These are phyloP conservation scores for Chromis chromis DNA, from an alignment of 2,797 vertebrate genomes.

Conservation along the genomic window DNA sequence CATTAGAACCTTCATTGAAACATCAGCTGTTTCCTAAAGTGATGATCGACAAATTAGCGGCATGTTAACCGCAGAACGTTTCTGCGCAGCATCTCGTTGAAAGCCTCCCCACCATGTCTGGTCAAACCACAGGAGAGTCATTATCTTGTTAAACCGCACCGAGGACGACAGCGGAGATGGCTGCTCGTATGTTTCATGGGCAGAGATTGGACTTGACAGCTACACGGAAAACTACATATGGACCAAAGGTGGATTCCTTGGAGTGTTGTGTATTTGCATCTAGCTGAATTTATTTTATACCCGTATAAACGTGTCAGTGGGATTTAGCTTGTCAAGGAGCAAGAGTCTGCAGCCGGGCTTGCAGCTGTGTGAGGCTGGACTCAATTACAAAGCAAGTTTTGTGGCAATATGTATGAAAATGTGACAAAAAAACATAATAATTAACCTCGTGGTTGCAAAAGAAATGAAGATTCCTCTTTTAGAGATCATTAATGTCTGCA, in stretches of 20 bases:
- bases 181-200: background rate
- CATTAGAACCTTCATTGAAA: background rate
- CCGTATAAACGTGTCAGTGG: background rate
- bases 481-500: background rate
- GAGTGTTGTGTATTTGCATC: slow-evolving; percentile 7
- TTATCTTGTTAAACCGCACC: slow-evolving; percentile 29
- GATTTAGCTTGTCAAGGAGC: background rate
- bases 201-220: slow-evolving; percentile 28
- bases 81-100: slow-evolving; percentile 5
- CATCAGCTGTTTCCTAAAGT: slow-evolving; percentile 22
- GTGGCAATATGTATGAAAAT: background rate
- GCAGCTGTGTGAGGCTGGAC: background rate
- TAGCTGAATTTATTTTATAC: background rate
- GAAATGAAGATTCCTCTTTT: background rate
- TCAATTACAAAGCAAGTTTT: background rate
- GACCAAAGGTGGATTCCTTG: background rate
- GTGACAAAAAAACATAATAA: background rate
- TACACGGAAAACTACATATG: slow-evolving; percentile 21
- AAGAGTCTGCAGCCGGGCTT: background rate
- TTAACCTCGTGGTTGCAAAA: background rate
- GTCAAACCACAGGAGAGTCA: slow-evolving; percentile 27
- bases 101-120: background rate
- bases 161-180: slow-evolving; percentile 8
- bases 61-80: background rate
- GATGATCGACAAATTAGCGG: slow-evolving; percentile 1